Conservation (phyloP, 2,797 vertebrate species). For the Trachurus trachurus region DNA sequence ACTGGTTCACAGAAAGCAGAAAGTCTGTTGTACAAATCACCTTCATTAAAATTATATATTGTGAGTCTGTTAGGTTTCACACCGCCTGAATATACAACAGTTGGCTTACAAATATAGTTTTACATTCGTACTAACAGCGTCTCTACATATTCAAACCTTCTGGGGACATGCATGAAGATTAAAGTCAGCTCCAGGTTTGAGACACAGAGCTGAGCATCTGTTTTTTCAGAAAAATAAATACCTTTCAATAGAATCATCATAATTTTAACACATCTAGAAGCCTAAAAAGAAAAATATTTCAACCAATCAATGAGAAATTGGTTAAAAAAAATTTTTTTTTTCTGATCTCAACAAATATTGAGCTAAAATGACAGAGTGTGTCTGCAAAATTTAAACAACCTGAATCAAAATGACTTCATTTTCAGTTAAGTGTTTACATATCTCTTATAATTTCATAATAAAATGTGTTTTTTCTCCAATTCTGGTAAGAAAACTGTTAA, state of each 20-base stretch:
- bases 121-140: conserved; percentile 27
- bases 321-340: too few relatives aligned
- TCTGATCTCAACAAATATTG: too few relatives aligned
- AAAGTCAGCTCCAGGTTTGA: background rate
- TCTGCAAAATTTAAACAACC: too few relatives aligned
- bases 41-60: background rate
- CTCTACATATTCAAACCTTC: background rate
- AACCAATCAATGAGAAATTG: too few relatives aligned
- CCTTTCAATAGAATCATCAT: background rate
- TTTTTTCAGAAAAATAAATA: background rate
- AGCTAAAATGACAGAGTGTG: too few relatives aligned
- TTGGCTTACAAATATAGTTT: conserved; percentile 17
- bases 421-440: background rate
- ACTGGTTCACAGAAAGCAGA: conserved; percentile 34
- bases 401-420: background rate
- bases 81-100: conserved; percentile 8
- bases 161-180: background rate
- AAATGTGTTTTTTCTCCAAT: too few relatives aligned
- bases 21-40: background rate
- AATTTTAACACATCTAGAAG: too few relatives aligned
- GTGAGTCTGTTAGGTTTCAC: conserved; percentile 34
- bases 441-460: too few relatives aligned
- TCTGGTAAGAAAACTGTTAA: too few relatives aligned
- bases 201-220: background rate
- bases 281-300: too few relatives aligned